Percentiles rank a stretch among this genome's conserved stretches.
phyloP scores from a whole-genome alignment of 1,140 invertebrate species.

The Vollenhovia emeryi region DNA sequence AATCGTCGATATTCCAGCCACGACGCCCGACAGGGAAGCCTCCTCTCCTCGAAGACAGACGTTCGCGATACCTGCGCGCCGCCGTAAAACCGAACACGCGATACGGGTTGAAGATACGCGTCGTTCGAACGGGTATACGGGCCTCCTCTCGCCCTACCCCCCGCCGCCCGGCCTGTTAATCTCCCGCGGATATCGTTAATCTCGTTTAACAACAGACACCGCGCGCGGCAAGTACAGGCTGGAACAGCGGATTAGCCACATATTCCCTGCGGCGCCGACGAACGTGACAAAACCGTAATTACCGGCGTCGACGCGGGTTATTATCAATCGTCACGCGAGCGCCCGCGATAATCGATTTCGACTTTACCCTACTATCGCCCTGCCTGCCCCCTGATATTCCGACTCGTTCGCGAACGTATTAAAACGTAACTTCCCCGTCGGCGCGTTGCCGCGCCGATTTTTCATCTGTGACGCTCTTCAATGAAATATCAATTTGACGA shows the following conservation, averaged over 20 bases:
- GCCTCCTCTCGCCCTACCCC: neutral
- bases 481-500: conserved; percentile 36
- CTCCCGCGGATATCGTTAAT: conserved; percentile 53
- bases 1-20: conserved; percentile 31
- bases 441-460: conserved; percentile 18
- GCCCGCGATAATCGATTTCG: conserved; percentile 71
- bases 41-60: neutral
- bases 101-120: conserved; percentile 21
- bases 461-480: conserved; percentile 24
- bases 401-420: conserved; percentile 40
- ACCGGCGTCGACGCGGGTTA: conserved; percentile 72
- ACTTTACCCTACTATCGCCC: conserved; percentile 51
- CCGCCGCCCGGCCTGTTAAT: conserved; percentile 33
- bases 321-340: conserved; percentile 74
- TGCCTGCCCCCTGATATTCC: neutral
- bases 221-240: conserved; percentile 63
- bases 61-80: conserved; percentile 7
- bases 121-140: neutral
- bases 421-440: conserved; percentile 58
- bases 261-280: conserved; percentile 69
- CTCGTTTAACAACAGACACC: conserved; percentile 68
- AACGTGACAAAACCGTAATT: conserved; percentile 76
- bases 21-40: neutral
- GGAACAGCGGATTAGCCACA: conserved; percentile 70
- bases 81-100: too few relatives aligned